Percentiles rank a stretch among this genome's conserved stretches.
Conservation (phyloP, 2,113 vertebrate genomes). For the Syngnathoides biaculeatus region DNA sequence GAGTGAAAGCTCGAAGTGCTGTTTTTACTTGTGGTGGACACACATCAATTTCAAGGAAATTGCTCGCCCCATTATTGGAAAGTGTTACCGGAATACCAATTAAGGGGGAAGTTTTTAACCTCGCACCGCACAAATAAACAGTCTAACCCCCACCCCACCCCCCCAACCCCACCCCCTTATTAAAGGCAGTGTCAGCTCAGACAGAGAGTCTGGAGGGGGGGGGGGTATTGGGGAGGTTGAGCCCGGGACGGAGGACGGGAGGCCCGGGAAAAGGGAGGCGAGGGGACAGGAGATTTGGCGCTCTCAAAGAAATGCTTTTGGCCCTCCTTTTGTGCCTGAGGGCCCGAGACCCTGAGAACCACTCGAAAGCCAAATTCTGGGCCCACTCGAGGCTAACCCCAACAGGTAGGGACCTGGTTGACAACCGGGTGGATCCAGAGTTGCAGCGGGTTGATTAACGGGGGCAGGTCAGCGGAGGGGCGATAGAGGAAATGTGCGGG, state of each 20-base stretch:
- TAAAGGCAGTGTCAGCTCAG: slow-evolving; percentile 70
- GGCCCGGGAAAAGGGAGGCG: slow-evolving; percentile 44
- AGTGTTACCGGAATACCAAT: slow-evolving; percentile 77
- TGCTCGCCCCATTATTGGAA: slow-evolving; percentile 72
- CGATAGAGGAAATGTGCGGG: slow-evolving; percentile 6
- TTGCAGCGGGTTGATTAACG: slow-evolving; percentile 41
- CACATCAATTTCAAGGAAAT: slow-evolving; percentile 73
- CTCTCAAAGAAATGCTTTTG: slow-evolving; percentile 58
- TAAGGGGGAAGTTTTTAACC: slow-evolving; percentile 76
- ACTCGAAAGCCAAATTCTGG: slow-evolving; percentile 40
- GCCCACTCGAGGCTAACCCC: slow-evolving; percentile 55
- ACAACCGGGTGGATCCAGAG: slow-evolving; percentile 46
- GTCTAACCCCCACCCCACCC: slow-evolving; percentile 49
- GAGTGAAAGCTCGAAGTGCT: slow-evolving; percentile 60
- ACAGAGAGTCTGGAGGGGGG: slow-evolving; percentile 67
- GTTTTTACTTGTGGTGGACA: slow-evolving; percentile 68
- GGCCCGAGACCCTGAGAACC: slow-evolving; percentile 53
- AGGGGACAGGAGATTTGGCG: slow-evolving; percentile 49
- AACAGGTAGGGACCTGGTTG: slow-evolving; percentile 47
- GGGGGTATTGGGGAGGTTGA: slow-evolving; percentile 34
- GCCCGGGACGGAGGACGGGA: slow-evolving; percentile 43
- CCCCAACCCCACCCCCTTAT: slow-evolving; percentile 57
- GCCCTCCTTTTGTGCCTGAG: slow-evolving; percentile 57
- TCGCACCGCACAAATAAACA: slow-evolving; percentile 72
- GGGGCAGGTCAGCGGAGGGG: slow-evolving; percentile 22